Evolutionary conservation across 2,797 vertebrate species (phyloP).

Genomic region (Falco berigora): DNA sequence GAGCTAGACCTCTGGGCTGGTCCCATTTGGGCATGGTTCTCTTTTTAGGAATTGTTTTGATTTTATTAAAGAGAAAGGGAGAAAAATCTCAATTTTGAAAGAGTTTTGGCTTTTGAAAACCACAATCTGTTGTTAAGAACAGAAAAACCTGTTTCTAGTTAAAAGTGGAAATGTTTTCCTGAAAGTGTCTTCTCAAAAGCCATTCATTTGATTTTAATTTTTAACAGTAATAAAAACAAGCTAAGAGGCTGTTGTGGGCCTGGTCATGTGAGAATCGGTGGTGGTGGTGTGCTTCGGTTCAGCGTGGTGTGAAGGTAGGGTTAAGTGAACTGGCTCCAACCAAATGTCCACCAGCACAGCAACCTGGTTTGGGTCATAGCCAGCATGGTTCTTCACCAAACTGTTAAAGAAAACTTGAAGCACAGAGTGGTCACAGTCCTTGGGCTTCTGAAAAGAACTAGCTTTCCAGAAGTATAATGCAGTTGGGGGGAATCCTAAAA

Average conservation of each 20-base stretch:
- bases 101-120: neutral
- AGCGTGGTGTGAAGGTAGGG: neutral
- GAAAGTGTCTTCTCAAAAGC: neutral
- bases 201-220: neutral
- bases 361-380: neutral
- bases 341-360: neutral
- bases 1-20: neutral
- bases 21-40: neutral
- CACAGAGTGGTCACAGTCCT: neutral
- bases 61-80: neutral
- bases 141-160: neutral
- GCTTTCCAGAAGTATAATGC: neutral
- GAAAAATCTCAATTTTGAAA: neutral
- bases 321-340: neutral
- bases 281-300: neutral
- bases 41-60: neutral
- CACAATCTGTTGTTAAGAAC: rapidly evolving
- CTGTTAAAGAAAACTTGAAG: neutral
- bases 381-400: neutral
- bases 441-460: neutral
- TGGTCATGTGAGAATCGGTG: neutral
- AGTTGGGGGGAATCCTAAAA: slow-evolving; percentile 1
- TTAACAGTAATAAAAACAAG: neutral
- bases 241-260: neutral
- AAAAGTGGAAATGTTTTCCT: neutral